A percentile compares a stretch with the other conserved stretches of the same genome.
These are phyloP conservation scores for Agrochola litura DNA, from an alignment of 2,888 invertebrate species.

Conservation along the genomic window DNA sequence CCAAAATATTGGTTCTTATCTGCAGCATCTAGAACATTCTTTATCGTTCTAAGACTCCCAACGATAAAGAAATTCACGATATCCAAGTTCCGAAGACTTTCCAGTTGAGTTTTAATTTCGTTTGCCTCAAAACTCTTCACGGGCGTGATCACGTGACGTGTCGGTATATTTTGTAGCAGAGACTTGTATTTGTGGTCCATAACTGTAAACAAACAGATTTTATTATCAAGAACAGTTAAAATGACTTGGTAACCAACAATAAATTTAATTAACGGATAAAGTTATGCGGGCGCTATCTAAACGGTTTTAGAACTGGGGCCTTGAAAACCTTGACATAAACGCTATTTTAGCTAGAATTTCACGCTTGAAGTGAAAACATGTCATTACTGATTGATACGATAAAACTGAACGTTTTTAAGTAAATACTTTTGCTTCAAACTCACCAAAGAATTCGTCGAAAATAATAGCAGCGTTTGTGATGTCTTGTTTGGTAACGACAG, in stretches of 20 bases:
- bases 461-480: conserved; percentile 98
- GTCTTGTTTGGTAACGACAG: conserved; percentile 95
- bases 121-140: conserved; percentile 91
- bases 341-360: conserved; percentile 52
- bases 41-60: conserved; percentile 93
- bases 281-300: conserved; percentile 61
- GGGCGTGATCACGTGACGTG: conserved; percentile 96
- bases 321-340: conserved; percentile 52
- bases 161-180: conserved; percentile 96
- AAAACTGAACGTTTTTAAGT: conserved; percentile 39
- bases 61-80: conserved; percentile 97
- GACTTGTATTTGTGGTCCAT: conserved; percentile 99
- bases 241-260: conserved; percentile 51
- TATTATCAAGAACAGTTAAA: conserved; percentile 59
- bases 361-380: conserved; percentile 52
- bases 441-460: conserved; percentile 96
- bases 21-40: conserved; percentile 92
- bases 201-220: conserved; percentile 88
- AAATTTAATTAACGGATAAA: conserved; percentile 52
- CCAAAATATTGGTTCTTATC: conserved; percentile 94
- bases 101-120: conserved; percentile 92
- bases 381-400: conserved; percentile 62
- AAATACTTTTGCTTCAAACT: conserved; percentile 62
- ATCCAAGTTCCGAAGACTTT: conserved; percentile 94
- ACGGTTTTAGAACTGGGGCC: conserved; percentile 40